Evolutionary conservation across 2,113 vertebrate genomes (phyloP).

Genomic region (Pteronura brasiliensis): DNA sequence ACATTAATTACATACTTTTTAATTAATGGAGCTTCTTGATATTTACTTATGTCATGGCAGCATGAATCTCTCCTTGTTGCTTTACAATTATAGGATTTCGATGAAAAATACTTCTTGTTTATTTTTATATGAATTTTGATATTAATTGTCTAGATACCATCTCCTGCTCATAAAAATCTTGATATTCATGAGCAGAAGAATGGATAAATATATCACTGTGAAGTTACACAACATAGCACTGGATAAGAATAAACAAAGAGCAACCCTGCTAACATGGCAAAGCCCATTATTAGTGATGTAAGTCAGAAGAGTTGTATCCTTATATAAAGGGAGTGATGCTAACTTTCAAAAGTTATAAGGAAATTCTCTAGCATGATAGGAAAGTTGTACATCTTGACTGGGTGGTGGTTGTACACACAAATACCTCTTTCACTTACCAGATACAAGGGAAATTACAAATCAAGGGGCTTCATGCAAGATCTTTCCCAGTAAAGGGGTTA

Average conservation of each 20-base stretch:
- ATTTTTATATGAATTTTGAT: background rate
- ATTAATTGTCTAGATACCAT: background rate
- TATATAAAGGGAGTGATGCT: background rate
- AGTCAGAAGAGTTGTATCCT: background rate
- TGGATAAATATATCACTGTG: background rate
- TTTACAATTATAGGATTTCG: background rate
- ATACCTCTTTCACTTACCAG: background rate
- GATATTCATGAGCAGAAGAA: background rate
- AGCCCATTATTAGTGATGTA: background rate
- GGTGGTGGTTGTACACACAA: background rate
- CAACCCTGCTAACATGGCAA: background rate
- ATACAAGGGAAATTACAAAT: background rate
- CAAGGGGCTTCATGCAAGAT: background rate
- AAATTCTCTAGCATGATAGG: background rate
- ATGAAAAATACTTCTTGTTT: background rate
- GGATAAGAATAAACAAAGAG: background rate
- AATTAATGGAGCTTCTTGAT: background rate
- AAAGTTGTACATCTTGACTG: background rate
- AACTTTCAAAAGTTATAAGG: background rate
- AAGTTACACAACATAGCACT: background rate
- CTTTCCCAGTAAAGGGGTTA: background rate
- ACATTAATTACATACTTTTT: background rate
- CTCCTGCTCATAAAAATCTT: background rate
- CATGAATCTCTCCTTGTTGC: background rate
- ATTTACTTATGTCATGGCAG: background rate